Evolutionary conservation across 2,113 vertebrate species (phyloP), one percentile per base, ranked within the genome.

Genomic region (Oenanthe melanoleuca): DNA sequence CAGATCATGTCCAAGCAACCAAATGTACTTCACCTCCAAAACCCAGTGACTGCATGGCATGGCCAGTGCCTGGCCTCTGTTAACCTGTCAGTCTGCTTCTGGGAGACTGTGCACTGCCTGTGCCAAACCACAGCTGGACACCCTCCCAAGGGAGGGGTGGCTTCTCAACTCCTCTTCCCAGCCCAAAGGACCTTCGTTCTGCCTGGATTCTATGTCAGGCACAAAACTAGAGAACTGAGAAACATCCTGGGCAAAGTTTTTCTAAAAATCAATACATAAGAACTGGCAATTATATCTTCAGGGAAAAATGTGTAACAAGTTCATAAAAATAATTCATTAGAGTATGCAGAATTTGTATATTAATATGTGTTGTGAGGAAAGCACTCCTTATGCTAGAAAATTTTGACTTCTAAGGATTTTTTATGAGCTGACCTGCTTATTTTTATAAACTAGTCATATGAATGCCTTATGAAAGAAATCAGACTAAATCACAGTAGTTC

Each of bases 131-230:
- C 40, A 73, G 33, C 14, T 3, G 2, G 33, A 38, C 5, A 1
- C 3, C 4, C 14, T 69, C 0, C 0, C 8, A 1, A 18, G 16
- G 24, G 16, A n/a, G 6, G 16, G 9, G 9, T 44, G 31, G 18
- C 9, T 67, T n/a, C 47, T 25, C 18, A 29, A 8, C 11, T 26
- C 29, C 42, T 60, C 55, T 55, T 71, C 45, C 16, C 67, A 66
- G 14, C 26, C 12, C 14, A 1, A 65, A 72, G 12, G n/a, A 52
- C 19, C 44, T 69, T 40, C 11, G 23, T 61, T 64, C 45, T 86
- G 37, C 17, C 59, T 37, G 29, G n/a, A 31, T 84, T 61, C 47
- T 50, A 9, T 1, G 0, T 29, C 13, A 70, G n/a, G 37, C 53
- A 71, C 33, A 59, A 64, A 83, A 86, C 17, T n/a, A 14, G 25